phyloP scores from a whole-genome alignment of 30 jellyfish, hydroid and myxozoan species.

The Aurelia aurita complex sp. Pacific region DNA sequence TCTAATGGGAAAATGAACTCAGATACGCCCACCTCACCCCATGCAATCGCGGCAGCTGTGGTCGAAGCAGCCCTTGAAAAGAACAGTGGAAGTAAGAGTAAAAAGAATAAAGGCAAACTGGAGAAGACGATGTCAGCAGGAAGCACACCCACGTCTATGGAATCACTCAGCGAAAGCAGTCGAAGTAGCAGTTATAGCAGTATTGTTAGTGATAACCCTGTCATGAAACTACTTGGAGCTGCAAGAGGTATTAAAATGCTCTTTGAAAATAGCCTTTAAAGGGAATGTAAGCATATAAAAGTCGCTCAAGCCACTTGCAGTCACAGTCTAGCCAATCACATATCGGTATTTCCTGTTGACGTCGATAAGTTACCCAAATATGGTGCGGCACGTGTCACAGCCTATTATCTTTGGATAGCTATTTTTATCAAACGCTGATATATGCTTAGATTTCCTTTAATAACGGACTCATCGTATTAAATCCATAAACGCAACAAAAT shows the following conservation, averaged over 20 bases:
- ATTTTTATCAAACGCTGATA: too few species aligned
- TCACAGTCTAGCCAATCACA: too few species aligned
- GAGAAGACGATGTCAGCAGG: conserved; percentile 75
- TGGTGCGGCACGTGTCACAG: too few species aligned
- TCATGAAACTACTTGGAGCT: conserved; percentile 45
- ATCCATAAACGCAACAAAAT: too few species aligned
- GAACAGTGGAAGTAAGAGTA: conserved; percentile 45
- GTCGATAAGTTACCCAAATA: too few species aligned
- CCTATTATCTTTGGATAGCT: too few species aligned
- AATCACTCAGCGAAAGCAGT: conserved; percentile 78
- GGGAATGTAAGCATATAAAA: too few species aligned
- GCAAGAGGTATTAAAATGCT: conserved; percentile 25
- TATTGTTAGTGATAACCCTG: conserved; percentile 69
- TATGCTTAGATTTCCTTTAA: too few species aligned
- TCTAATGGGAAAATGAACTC: conserved; percentile 65
- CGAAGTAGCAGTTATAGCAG: conserved; percentile 84
- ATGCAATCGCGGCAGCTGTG: conserved; percentile 96
- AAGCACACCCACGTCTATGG: conserved; percentile 81
- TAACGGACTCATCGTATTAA: too few species aligned
- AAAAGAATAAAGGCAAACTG: conserved; percentile 59
- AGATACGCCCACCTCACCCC: conserved; percentile 96
- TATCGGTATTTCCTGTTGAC: too few species aligned
- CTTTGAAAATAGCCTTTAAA: too few species aligned
- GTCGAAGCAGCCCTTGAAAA: conserved; percentile 93
- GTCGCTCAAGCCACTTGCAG: too few species aligned